Percentiles rank a stretch among this genome's conserved stretches.
Evolutionary conservation across 2,797 vertebrate genomes (phyloP).

Genomic region (Anguilla obscura): DNA sequence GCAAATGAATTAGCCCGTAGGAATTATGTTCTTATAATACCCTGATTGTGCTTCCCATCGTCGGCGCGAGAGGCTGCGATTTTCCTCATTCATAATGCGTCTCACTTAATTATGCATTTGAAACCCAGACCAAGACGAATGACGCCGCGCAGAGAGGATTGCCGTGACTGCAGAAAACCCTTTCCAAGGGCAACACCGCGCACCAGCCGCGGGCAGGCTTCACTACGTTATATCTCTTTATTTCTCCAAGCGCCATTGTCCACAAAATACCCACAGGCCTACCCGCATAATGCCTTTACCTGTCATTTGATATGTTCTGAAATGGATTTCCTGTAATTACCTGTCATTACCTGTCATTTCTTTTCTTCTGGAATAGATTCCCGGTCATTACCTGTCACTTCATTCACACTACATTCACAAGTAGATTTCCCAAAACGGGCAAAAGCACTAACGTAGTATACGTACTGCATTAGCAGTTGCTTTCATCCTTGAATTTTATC

Average conservation of each 20-base stretch:
- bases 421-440: neutral
- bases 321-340: neutral
- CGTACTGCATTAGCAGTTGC: neutral
- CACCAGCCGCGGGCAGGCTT: slow-evolving; percentile 50
- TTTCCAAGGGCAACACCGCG: slow-evolving; percentile 52
- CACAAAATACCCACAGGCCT: slow-evolving; percentile 52
- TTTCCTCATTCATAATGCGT: slow-evolving; percentile 52
- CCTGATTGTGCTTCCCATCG: slow-evolving; percentile 33
- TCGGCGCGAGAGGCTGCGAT: slow-evolving; percentile 46
- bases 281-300: neutral
- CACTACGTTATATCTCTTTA: neutral
- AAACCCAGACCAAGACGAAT: slow-evolving; percentile 34
- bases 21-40: slow-evolving; percentile 35
- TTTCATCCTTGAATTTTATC: neutral
- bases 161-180: slow-evolving; percentile 52
- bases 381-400: neutral
- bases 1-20: slow-evolving; percentile 46
- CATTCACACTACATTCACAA: neutral
- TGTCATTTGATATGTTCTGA: neutral
- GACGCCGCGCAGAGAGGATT: slow-evolving; percentile 10
- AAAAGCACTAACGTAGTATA: neutral
- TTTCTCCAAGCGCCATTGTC: slow-evolving; percentile 43
- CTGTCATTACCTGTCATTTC: neutral
- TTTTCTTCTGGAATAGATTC: neutral
- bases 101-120: slow-evolving; percentile 57